Evolutionary conservation across 2,113 vertebrate species (phyloP).

Genomic region (Malurus melanocephalus): DNA sequence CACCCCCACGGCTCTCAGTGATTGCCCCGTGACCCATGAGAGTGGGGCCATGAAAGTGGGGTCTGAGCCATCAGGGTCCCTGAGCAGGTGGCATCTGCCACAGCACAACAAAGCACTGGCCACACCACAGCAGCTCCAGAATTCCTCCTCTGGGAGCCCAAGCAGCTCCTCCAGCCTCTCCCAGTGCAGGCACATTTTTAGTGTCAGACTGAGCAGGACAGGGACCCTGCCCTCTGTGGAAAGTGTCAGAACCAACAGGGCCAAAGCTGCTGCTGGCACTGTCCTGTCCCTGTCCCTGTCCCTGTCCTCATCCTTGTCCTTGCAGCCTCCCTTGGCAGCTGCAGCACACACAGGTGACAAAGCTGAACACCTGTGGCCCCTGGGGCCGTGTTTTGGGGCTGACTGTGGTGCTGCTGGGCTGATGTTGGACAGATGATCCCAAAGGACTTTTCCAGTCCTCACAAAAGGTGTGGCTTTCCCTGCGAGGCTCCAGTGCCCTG

Average conservation of each 20-base stretch:
- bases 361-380: background rate
- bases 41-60: background rate
- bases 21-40: accelerated
- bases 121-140: background rate
- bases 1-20: accelerated
- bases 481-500: background rate
- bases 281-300: background rate
- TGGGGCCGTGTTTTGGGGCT: background rate
- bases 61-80: background rate
- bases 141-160: background rate
- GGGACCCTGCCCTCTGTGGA: accelerated
- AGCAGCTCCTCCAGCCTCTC: background rate
- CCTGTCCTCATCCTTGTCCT: background rate
- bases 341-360: background rate
- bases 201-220: background rate
- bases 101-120: background rate
- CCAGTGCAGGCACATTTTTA: background rate
- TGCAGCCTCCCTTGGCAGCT: background rate
- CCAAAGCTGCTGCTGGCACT: background rate
- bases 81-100: background rate
- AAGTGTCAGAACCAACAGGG: background rate
- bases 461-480: background rate
- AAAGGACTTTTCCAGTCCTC: no score
- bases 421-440: background rate
- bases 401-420: background rate